A percentile compares a stretch with the other conserved stretches of the same genome.
Conservation (phyloP, 1,140 invertebrate genomes). For the Formica exsecta region DNA sequence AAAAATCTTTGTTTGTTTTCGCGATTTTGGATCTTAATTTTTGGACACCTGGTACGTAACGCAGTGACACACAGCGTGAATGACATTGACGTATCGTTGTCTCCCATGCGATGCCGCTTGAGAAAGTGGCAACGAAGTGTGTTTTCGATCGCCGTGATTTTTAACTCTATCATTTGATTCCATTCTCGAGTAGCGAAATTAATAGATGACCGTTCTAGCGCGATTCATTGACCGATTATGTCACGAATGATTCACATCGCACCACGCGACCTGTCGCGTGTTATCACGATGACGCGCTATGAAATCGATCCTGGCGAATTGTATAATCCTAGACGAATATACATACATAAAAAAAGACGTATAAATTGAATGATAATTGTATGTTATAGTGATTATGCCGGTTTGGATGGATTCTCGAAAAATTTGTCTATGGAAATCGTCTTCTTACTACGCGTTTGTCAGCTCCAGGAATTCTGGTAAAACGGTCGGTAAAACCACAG, state of each 20-base stretch:
- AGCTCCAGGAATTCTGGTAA: background rate
- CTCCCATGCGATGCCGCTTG: constrained; percentile 7
- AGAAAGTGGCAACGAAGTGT: constrained; percentile 2
- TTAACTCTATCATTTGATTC: constrained; percentile 7
- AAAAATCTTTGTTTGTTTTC: background rate
- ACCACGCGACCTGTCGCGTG: constrained; percentile 10
- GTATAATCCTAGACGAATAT: background rate
- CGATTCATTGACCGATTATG: constrained; percentile 34
- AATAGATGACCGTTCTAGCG: background rate
- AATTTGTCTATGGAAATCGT: constrained; percentile 30
- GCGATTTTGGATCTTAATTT: constrained; percentile 2
- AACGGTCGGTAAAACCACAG: constrained; percentile 37
- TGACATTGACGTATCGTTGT: constrained; percentile 39
- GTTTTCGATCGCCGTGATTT: constrained; percentile 32
- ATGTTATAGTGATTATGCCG: background rate
- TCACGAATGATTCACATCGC: background rate
- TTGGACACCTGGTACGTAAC: constrained; percentile 3
- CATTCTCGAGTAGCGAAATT: background rate
- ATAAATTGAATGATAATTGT: constrained; percentile 9
- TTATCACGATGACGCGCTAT: background rate
- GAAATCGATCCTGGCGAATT: background rate
- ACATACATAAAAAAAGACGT: too few species aligned
- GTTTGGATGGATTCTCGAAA: background rate
- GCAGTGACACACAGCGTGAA: constrained; percentile 28
- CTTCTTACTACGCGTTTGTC: background rate